phyloP scores from a whole-genome alignment of 2,113 vertebrate species.

The western clawed frog (Xenopus tropicalis) region DNA sequence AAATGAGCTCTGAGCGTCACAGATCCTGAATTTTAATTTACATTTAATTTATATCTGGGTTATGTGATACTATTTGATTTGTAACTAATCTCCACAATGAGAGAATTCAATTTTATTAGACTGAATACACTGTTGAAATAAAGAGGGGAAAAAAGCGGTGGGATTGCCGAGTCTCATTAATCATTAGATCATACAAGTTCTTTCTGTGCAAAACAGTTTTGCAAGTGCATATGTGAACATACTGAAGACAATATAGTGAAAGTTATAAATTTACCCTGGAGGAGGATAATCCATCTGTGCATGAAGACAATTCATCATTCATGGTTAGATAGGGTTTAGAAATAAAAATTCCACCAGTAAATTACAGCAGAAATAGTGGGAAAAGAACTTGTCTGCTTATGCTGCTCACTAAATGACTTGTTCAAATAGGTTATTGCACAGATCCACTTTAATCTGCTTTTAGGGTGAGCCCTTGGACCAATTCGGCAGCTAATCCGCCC shows the following conservation, averaged over 20 bases:
- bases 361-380: constrained; percentile 7
- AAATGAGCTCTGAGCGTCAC: neutral
- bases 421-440: neutral
- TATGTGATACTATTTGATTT: neutral
- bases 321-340: constrained; percentile 14
- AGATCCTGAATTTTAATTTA: constrained; percentile 15
- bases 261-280: constrained; percentile 33
- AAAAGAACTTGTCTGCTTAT: neutral
- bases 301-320: constrained; percentile 36
- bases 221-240: constrained; percentile 27
- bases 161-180: constrained; percentile 13
- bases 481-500: too few species aligned
- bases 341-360: constrained; percentile 12
- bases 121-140: neutral
- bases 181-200: neutral
- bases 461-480: too few species aligned
- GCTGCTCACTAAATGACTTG: neutral
- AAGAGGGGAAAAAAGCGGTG: neutral
- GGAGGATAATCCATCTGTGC: constrained; percentile 31
- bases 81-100: constrained; percentile 1
- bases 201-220: constrained; percentile 14
- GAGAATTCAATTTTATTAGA: neutral
- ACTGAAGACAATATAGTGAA: constrained; percentile 7
- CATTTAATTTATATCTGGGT: neutral
- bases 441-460: neutral